These are phyloP conservation scores for Rhamnusium bicolor DNA, from an alignment of 2,888 invertebrate genomes.

Conservation along the genomic window DNA sequence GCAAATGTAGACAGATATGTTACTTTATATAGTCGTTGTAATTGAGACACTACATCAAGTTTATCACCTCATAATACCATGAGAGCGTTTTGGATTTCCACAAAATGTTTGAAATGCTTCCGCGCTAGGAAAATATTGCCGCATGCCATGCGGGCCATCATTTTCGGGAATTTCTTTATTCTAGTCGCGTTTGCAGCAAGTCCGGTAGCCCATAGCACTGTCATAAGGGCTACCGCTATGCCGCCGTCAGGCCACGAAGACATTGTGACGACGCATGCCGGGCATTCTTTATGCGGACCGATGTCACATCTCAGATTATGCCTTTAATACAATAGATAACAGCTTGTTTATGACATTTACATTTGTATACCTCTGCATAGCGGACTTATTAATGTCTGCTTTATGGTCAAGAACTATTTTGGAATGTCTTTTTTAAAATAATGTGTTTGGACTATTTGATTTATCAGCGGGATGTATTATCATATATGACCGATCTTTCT, in stretches of 20 bases:
- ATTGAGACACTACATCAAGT: slow-evolving; percentile 18
- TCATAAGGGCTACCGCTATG: slow-evolving; percentile 28
- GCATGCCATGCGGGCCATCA: slow-evolving; percentile 27
- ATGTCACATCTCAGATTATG: slow-evolving; percentile 67
- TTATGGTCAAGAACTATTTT: slow-evolving; percentile 34
- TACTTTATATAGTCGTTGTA: not conserved
- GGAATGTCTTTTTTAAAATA: slow-evolving; percentile 38
- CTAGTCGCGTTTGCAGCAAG: slow-evolving; percentile 44
- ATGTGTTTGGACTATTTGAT: slow-evolving; percentile 39
- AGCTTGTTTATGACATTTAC: slow-evolving; percentile 68
- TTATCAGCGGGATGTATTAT: slow-evolving; percentile 36
- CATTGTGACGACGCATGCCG: slow-evolving; percentile 61
- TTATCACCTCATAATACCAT: slow-evolving; percentile 19
- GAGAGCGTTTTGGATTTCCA: slow-evolving; percentile 31
- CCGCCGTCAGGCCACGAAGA: slow-evolving; percentile 41
- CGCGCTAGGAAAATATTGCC: slow-evolving; percentile 27
- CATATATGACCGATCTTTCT: slow-evolving; percentile 37
- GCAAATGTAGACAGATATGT: slow-evolving; percentile 31
- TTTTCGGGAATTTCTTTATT: slow-evolving; percentile 44
- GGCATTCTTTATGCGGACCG: slow-evolving; percentile 63
- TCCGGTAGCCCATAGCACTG: slow-evolving; percentile 48
- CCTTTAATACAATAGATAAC: slow-evolving; percentile 67
- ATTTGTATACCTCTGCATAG: slow-evolving; percentile 57
- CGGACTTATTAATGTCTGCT: slow-evolving; percentile 60
- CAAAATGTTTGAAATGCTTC: slow-evolving; percentile 21